Evolutionary conservation across 92 coral and sea anemone genomes (phyloP).

Genomic region (Heliopora coerulea): DNA sequence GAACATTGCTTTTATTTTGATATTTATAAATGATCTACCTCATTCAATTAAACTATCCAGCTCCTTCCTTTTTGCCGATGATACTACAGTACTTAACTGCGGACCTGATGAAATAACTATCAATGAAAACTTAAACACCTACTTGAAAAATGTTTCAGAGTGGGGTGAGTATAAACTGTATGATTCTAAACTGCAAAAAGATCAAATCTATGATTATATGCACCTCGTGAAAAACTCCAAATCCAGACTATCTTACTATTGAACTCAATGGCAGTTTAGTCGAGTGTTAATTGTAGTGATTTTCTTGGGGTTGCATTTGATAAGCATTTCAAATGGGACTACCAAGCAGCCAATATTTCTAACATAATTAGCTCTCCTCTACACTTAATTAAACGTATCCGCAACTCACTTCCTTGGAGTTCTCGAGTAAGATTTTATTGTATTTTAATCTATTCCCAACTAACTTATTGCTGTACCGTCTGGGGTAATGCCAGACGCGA

Average conservation of each 20-base stretch:
- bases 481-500: too few relatives aligned
- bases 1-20: background rate
- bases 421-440: too few relatives aligned
- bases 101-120: background rate
- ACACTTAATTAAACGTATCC: too few relatives aligned
- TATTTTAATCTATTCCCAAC: too few relatives aligned
- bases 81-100: background rate
- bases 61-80: constrained; percentile 7
- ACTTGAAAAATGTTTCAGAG: background rate
- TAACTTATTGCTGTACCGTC: too few relatives aligned
- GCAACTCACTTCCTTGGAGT: too few relatives aligned
- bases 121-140: background rate
- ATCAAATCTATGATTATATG: constrained; percentile 1
- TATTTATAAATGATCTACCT: constrained; percentile 3
- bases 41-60: background rate
- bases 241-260: background rate
- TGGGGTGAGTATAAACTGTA: background rate
- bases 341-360: too few relatives aligned
- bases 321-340: background rate
- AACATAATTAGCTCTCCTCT: too few relatives aligned
- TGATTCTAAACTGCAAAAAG: background rate
- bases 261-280: background rate
- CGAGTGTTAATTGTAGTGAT: background rate
- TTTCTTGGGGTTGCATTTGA: background rate
- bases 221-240: background rate